These are phyloP conservation scores for Drosophila tsacasi DNA, from an alignment of 1,140 invertebrate genomes.

Conservation along the genomic window DNA sequence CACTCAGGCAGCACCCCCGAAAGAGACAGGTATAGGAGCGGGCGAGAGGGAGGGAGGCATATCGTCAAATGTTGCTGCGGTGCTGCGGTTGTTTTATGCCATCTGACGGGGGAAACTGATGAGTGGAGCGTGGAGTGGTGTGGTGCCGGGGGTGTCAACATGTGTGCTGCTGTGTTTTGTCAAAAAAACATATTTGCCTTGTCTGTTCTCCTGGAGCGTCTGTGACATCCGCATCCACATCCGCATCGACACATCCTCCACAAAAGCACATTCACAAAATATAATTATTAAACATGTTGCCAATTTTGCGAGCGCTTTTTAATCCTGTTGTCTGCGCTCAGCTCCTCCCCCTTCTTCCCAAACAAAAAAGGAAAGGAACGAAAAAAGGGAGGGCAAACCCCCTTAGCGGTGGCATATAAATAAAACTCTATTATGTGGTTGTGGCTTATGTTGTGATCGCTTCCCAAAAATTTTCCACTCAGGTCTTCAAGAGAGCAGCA, in stretches of 20 bases:
- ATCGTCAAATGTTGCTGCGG: slow-evolving; percentile 79
- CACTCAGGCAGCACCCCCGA: slow-evolving; percentile 65
- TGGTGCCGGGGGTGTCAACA: slow-evolving; percentile 55
- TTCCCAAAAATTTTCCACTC: slow-evolving; percentile 58
- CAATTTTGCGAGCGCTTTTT: slow-evolving; percentile 83
- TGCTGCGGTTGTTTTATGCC: slow-evolving; percentile 82
- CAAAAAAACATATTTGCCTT: slow-evolving; percentile 82
- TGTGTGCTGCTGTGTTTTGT: slow-evolving; percentile 81
- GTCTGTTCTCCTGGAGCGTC: slow-evolving; percentile 49
- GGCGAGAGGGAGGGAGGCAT: slow-evolving; percentile 12
- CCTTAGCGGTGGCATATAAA: slow-evolving; percentile 61
- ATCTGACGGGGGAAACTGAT: slow-evolving; percentile 50
- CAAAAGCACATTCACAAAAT: slow-evolving; percentile 79
- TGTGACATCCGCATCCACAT: slow-evolving; percentile 21
- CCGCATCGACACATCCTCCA: slow-evolving; percentile 35
- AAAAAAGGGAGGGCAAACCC: background rate
- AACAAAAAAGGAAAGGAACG: background rate
- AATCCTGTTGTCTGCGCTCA: slow-evolving; percentile 75
- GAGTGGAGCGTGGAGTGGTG: slow-evolving; percentile 11
- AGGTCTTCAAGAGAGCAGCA: slow-evolving; percentile 3
- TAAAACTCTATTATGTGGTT: slow-evolving; percentile 80
- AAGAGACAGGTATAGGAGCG: slow-evolving; percentile 6
- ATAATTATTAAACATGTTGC: slow-evolving; percentile 84
- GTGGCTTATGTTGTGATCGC: slow-evolving; percentile 73
- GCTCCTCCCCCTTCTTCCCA: slow-evolving; percentile 15